A percentile compares a stretch with the other conserved stretches of the same genome.
Conservation (phyloP, 2,113 vertebrate species). For the Xyliphius kryptos region DNA sequence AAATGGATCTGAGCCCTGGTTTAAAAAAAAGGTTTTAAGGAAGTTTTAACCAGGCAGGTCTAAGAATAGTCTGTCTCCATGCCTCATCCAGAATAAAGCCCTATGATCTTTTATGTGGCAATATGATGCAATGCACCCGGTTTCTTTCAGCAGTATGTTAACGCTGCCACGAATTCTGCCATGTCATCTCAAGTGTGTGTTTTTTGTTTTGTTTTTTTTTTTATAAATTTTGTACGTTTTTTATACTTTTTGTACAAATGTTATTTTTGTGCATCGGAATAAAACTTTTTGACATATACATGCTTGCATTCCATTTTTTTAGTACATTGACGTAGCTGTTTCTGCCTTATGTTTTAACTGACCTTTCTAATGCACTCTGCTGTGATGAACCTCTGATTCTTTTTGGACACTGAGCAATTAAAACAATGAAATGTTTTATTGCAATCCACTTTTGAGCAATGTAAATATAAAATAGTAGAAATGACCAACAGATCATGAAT, state of each 20-base stretch:
- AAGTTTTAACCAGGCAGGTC: neutral
- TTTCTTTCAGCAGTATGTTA: neutral
- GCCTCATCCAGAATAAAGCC: neutral
- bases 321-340: too few relatives aligned
- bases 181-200: conserved; percentile 3
- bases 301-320: neutral
- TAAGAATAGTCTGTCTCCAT: neutral
- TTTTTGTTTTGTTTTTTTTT: conserved; percentile 19
- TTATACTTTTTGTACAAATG: conserved; percentile 35
- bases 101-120: neutral
- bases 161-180: neutral
- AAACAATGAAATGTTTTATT: too few relatives aligned
- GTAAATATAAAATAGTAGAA: too few relatives aligned
- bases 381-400: too few relatives aligned
- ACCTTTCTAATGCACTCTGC: too few relatives aligned
- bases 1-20: neutral
- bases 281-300: conserved; percentile 20
- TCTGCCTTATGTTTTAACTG: too few relatives aligned
- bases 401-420: too few relatives aligned
- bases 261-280: conserved; percentile 37
- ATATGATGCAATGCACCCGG: neutral
- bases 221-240: conserved; percentile 19
- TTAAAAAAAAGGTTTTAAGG: neutral
- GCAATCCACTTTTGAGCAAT: too few relatives aligned
- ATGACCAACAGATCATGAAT: too few relatives aligned